These are phyloP conservation scores for Gerris buenoi DNA, from an alignment of 1,140 invertebrate species.

Conservation along the genomic window DNA sequence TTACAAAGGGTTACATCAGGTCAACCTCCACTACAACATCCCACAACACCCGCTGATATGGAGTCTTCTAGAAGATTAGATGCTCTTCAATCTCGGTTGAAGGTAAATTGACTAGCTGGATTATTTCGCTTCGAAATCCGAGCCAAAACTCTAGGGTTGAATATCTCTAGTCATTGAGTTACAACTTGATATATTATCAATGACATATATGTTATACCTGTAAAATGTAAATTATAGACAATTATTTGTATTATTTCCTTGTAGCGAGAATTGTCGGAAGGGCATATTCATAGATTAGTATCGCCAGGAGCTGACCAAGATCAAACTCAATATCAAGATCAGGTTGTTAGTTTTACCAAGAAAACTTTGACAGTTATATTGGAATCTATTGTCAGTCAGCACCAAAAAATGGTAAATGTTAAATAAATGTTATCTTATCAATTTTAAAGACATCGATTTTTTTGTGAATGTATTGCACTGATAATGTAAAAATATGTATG, in stretches of 20 bases:
- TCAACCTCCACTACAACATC: slow-evolving; percentile 19
- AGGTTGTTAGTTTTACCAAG: not conserved
- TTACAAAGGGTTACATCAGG: slow-evolving; percentile 40
- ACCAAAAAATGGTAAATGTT: not conserved
- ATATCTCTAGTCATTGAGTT: no score
- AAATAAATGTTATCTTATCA: no score
- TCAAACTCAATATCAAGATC: not conserved
- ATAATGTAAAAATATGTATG: no score
- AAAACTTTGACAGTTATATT: not conserved
- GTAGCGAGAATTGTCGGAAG: not conserved
- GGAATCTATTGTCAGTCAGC: not conserved
- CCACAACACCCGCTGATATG: not conserved
- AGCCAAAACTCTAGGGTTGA: no score
- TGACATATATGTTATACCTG: not conserved
- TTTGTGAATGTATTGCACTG: no score
- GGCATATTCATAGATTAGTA: not conserved
- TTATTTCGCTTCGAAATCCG: no score
- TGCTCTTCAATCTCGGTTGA: not conserved
- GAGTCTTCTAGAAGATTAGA: not conserved
- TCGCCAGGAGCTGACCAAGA: not conserved
- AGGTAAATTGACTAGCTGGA: no score
- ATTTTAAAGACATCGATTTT: no score
- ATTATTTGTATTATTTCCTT: no score
- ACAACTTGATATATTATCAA: not conserved
- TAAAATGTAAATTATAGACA: no score